Evolutionary conservation across 2,888 invertebrate genomes (phyloP), one percentile per base, ranked within the genome.

Genomic region (Nymphalis polychloros): DNA sequence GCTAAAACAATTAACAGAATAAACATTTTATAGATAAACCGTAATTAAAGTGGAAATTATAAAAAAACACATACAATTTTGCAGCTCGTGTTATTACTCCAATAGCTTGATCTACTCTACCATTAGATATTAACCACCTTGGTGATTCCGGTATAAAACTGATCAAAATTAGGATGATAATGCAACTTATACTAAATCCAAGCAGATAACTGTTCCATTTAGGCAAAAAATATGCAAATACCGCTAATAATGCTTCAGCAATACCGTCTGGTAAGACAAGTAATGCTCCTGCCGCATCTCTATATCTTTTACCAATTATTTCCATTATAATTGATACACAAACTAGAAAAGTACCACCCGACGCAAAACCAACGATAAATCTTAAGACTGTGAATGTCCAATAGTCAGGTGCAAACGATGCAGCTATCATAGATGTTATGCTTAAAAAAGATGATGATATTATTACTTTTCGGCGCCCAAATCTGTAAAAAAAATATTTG

Each of bases 281-380:
- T 2, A 77, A 57, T 2, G 79, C 74, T 23, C 81, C 83, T 35
- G 79, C 82, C 0, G 78, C 59, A 59, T 93, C 93, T 50, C 93
- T 87, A 27, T 88, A 81, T 55, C 84, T 81, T 0, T 86, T 84
- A 1, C 95, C 95, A 50, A 94, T 88, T 10, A 94, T 82, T 81
- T 95, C 95, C 87, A 95, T 93, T 1, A 93, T 86, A 13, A 94
- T 84, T 0, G 89, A 84, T 41, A 83, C 67, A 17, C 82, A 79
- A 5, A 83, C 73, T 17, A 96, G 94, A 93, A 97, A 95, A 0
- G 95, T 94, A 10, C 97, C 97, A 53, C 96, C 96, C 7, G 95
- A 95, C 1, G 95, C 95, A 52, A 95, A 81, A 0, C 96, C 96
- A 10, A 94, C 93, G 17, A 95, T 81, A 77, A 96, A 95, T 73